Evolutionary conservation across 2,888 invertebrate genomes (phyloP), one percentile per base, ranked within the genome.

Genomic region (Hemicrepidius hirtus): DNA sequence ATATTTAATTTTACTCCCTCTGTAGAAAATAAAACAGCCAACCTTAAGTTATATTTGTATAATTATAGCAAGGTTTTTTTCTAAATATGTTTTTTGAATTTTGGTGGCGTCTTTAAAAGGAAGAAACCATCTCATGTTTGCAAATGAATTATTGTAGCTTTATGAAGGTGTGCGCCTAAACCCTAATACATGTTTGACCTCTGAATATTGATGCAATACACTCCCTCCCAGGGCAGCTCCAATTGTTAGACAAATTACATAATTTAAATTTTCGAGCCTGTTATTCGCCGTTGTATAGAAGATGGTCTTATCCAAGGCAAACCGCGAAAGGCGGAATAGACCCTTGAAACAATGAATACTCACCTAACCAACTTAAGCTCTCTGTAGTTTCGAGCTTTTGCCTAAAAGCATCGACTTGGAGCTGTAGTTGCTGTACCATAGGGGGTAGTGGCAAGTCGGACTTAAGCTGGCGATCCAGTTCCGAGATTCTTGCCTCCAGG

Each of bases 301-400:
- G 28, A 21, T 53, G 32, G 32, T 53, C 21, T 53, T 41, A 60
- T 41, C 41, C 9, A 60, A 24, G 57, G 44, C 44, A 44, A 28
- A 50, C 13, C 28, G 13, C 12, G 53, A 28, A 24, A 53, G 21
- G 53, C 53, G 32, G 13, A 49, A 64, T 32, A 35, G 20, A 35
- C 35, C 35, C 37, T 6, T 20, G 10, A 12, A 57, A 57, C 57
- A 28, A 32, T n/a, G n/a, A n/a, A n/a, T 49, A 81, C 88, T 87
- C 83, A 91, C 91, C 90, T 76, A 91, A 86, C 91, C 91, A 91
- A 84, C 89, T 90, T 79, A 91, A 88, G 81, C 89, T 89, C 81
- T 91, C 90, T 67, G 90, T 89, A 21, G 89, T 90, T 82, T 91
- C 91, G 77, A 91, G 85, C 81, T 90, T 90, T 79, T 88, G 87